Evolutionary conservation across 2,797 vertebrate species (phyloP), one percentile per base, ranked within the genome.

Genomic region (Adelosebastes latens): DNA sequence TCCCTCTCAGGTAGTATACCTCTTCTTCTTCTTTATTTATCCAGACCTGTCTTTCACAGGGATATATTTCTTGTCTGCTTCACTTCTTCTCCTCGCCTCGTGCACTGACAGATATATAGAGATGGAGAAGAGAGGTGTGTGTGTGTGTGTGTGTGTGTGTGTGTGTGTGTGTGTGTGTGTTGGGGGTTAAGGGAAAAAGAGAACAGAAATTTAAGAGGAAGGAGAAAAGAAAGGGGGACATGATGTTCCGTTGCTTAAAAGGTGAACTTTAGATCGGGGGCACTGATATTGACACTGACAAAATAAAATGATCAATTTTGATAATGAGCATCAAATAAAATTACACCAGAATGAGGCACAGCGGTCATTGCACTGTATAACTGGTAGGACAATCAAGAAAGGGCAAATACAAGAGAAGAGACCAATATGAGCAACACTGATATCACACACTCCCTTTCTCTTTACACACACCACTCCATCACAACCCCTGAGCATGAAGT

Each of bases 1-100:
- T 80, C 53, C 72, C 75, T 75, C 79, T 77, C 3, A 22, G 82
- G 83, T 79, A 89, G 83, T 75, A 85, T 85, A 86, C 85, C 80
- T 88, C 80, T 88, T 89, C 79, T 94, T 88, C 80, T 88, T 89
- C 77, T 94, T 88, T 92, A 93, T 93, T 90, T 90, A 92, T 92
- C 88, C 84, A 84, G 87, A 86, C 80, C 89, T 91, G 89, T 90
- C 91, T 89, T 89, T 91, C 86, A 88, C 25, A 5, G 55, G 62
- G 78, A 87, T 89, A 72, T 89, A 89, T 90, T 91, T 90, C 81
- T 67, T 81, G 77, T 87, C 76, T 76, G 86, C 86, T 81, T 91
- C 76, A 85, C 83, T 87, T 90, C 83, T 77, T 83, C 81, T 80
- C 63, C 72, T 84, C 8, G 24, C 87, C 77, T 89, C 39, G 31